These are phyloP conservation scores for Battus philenor DNA, from an alignment of 1,140 invertebrate genomes.

Conservation along the genomic window DNA sequence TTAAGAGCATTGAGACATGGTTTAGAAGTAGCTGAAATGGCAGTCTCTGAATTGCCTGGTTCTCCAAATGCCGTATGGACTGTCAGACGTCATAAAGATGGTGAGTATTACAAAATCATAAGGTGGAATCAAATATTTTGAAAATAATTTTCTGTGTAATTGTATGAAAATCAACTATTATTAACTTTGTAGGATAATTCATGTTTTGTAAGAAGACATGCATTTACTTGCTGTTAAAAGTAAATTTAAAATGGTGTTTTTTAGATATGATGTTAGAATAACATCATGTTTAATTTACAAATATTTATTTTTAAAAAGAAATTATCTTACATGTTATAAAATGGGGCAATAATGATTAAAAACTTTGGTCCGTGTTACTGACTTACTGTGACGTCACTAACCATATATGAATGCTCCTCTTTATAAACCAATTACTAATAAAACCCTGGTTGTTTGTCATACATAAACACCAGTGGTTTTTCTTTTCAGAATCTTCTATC, in stretches of 20 bases:
- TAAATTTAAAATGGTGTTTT: no score
- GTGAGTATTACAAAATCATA: no score
- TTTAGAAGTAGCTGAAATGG: conserved; percentile 99
- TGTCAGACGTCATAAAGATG: conserved; percentile 96
- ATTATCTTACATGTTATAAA: no score
- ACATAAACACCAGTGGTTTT: conserved; percentile 78
- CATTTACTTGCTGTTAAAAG: no score
- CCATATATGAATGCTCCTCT: conserved; percentile 70
- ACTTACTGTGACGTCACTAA: conserved; percentile 66
- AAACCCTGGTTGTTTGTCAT: conserved; percentile 76
- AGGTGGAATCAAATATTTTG: no score
- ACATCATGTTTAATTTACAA: no score
- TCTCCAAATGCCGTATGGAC: conserved; percentile 99
- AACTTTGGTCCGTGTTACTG: conserved; percentile 72
- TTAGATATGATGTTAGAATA: no score
- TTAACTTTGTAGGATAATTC: no score
- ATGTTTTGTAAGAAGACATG: no score
- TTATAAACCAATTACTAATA: conserved; percentile 75
- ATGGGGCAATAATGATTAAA: conserved; percentile 67
- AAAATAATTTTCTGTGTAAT: no score
- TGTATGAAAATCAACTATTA: no score
- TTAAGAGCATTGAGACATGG: conserved; percentile 96
- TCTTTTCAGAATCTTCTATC: conserved; percentile 74
- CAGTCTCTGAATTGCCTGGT: conserved; percentile 98
- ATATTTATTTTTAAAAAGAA: no score